Base-by-base conservation (phyloP, 2,113 vertebrate species). In the Rostratula benghalensis region DNA sequence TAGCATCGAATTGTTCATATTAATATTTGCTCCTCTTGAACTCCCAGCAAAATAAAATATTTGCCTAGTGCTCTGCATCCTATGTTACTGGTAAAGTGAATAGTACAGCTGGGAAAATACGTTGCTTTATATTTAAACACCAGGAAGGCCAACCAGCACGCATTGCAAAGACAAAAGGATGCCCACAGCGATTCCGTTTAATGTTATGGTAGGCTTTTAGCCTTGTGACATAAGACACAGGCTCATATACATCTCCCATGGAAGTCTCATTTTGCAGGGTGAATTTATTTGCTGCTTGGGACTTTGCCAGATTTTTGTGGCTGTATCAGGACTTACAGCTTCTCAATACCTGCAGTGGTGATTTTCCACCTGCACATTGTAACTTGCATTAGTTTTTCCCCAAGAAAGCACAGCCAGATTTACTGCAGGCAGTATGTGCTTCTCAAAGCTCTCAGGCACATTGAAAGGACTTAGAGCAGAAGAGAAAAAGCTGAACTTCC, bases 161-260 rank as follows among this genome's bases (percentile, higher is more conserved):
- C 23, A 50, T 83, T 74, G 69, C 20, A 46, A 77, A 57, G 50
- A 41, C 37, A 50, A 46, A 50, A 37, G 2, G 5, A 45, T 21
- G 33, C 25, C n/a, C n/a, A 16, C 2, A 22, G 41, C 43, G 14
- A 6, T 85, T 65, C 27, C n/a, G 22, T 39, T 48, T 23, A 25
- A 18, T 21, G 33, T 37, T 18, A 2, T n/a, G 13, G 18, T 5
- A 65, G 35, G 17, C 22, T 28, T 51, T 51, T 35, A 48, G 6
- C 25, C 39, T n/a, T 3, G 39, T 0, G 0, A 43, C 50, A 41
- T 0, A 73, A 73, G 19, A 48, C 10, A 19, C 11, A 7, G 20
- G 1, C 16, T 56, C 2, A 2, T 7, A 8, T 2, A 9, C 48
- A 8, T 54, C 23, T 81, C 51, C 43, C 33, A 8, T 1, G 10